phyloP scores from a whole-genome alignment of 1,140 invertebrate genomes.

The Drosophila guanche region DNA sequence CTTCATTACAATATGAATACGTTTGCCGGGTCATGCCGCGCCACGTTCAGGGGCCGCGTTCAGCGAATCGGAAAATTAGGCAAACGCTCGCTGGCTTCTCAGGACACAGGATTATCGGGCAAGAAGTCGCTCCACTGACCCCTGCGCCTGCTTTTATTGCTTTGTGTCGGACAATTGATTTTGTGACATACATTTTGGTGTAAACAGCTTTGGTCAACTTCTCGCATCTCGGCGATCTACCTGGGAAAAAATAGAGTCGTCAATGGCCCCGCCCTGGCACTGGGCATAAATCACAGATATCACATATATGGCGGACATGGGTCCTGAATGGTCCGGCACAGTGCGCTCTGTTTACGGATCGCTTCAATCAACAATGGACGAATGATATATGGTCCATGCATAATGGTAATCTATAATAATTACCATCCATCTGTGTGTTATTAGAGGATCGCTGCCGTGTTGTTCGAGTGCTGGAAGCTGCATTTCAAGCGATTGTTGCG shows the following conservation, averaged over 20 bases:
- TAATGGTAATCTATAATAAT: slow-evolving; percentile 36
- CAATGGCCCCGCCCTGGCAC: slow-evolving; percentile 13
- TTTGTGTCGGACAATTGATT: slow-evolving; percentile 72
- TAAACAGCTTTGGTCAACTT: slow-evolving; percentile 72
- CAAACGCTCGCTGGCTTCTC: slow-evolving; percentile 18
- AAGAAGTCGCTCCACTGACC: slow-evolving; percentile 23
- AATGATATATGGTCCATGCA: slow-evolving; percentile 37
- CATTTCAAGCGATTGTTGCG: too few relatives aligned
- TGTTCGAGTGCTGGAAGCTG: not conserved
- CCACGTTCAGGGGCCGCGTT: slow-evolving; percentile 28
- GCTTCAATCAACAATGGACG: not conserved
- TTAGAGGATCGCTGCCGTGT: not conserved
- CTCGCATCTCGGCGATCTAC: slow-evolving; percentile 15
- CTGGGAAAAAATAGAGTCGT: slow-evolving; percentile 47
- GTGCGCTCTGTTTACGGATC: too few relatives aligned
- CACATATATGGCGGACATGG: too few relatives aligned
- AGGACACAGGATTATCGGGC: slow-evolving; percentile 7
- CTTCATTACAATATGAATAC: slow-evolving; percentile 55
- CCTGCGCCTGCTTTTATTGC: slow-evolving; percentile 66
- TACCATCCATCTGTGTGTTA: slow-evolving; percentile 18
- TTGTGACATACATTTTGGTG: slow-evolving; percentile 68
- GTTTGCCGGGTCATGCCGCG: slow-evolving; percentile 31
- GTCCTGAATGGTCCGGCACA: too few relatives aligned
- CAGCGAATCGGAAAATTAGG: slow-evolving; percentile 71
- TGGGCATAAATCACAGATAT: slow-evolving; percentile 42